phyloP scores from a whole-genome alignment of 2,888 invertebrate species.

The Margaritifera margaritifera region DNA sequence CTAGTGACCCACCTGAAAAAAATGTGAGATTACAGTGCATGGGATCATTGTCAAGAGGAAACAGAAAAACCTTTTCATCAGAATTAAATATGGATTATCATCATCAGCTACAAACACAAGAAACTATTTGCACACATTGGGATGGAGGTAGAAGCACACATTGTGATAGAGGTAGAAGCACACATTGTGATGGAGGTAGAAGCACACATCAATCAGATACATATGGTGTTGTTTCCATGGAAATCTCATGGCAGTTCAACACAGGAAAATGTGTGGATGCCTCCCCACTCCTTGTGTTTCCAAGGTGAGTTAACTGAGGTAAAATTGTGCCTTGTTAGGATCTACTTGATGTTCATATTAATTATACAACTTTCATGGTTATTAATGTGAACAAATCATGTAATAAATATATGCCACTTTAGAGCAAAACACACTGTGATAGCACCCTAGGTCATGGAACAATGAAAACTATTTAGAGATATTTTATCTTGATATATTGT shows the following conservation, averaged over 20 bases:
- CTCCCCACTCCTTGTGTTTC: slow-evolving; percentile 76
- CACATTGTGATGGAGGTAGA: too few species aligned
- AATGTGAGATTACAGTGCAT: background rate
- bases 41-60: slow-evolving; percentile 8
- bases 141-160: too few species aligned
- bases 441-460: too few species aligned
- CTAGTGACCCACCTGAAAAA: background rate
- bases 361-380: background rate
- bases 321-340: too few species aligned
- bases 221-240: slow-evolving; percentile 1
- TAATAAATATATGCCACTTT: background rate
- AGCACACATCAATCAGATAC: background rate
- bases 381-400: slow-evolving; percentile 8
- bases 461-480: too few species aligned
- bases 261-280: slow-evolving; percentile 89
- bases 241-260: slow-evolving; percentile 76
- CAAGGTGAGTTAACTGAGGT: slow-evolving; percentile 34
- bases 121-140: too few species aligned
- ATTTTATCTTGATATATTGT: too few species aligned
- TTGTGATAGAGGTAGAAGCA: background rate
- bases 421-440: background rate
- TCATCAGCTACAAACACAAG: too few species aligned
- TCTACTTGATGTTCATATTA: background rate
- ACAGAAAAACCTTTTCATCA: background rate
- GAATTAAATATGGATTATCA: background rate